phyloP scores from a whole-genome alignment of 2,797 vertebrate species.

The Bradypodion pumilum region DNA sequence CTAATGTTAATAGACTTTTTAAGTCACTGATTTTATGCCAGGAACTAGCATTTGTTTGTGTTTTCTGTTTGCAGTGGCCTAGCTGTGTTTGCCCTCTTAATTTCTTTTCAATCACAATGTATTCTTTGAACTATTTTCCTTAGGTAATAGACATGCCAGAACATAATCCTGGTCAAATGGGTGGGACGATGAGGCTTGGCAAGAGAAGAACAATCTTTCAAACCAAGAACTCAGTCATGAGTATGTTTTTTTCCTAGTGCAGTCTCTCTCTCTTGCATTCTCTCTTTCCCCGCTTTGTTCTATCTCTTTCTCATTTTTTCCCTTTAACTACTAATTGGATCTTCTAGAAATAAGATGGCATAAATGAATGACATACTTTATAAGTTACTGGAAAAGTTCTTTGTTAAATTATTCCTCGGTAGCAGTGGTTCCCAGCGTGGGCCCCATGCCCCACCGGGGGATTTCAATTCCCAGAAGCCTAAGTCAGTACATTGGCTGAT shows the following conservation, averaged over 20 bases:
- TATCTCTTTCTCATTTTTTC: neutral
- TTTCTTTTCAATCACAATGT: neutral
- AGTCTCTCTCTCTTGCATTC: too few species aligned
- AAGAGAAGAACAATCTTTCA: slow-evolving; percentile 92
- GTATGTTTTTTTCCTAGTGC: slow-evolving; percentile 69
- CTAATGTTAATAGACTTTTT: neutral
- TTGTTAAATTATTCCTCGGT: neutral
- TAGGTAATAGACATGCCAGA: slow-evolving; percentile 98
- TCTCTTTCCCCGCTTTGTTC: too few species aligned
- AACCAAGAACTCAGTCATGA: slow-evolving; percentile 84
- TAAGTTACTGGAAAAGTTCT: neutral
- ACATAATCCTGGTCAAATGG: slow-evolving; percentile 95
- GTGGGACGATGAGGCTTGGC: slow-evolving; percentile 93
- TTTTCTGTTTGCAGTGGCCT: neutral
- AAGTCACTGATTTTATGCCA: neutral
- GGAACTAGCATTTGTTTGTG: neutral
- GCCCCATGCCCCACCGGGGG: too few species aligned
- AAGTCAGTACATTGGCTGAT: too few species aligned
- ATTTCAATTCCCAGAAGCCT: too few species aligned
- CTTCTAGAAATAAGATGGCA: neutral
- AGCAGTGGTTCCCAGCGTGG: too few species aligned
- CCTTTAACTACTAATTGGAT: neutral
- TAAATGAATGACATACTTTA: neutral
- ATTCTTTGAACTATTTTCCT: slow-evolving; percentile 27
- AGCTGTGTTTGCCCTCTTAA: neutral